Base-by-base conservation (phyloP, 2,888 invertebrate genomes). In the Acronicta psi region DNA sequence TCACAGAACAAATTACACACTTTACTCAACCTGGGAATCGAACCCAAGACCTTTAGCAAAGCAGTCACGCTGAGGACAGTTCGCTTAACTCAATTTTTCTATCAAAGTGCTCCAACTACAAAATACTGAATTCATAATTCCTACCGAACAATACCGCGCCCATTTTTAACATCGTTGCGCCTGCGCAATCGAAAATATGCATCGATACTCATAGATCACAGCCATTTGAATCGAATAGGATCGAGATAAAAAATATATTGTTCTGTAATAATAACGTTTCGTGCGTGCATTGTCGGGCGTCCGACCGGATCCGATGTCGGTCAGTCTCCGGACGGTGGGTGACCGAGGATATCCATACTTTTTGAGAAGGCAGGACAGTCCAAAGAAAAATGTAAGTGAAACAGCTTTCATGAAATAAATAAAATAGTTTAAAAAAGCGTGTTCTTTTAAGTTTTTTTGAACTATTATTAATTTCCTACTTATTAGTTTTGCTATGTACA, bases 301-400 rank as follows among this genome's bases (percentile, higher is more conserved):
- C 60, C 59, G 65, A 69, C 63, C 69, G 66, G 68, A 67, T 77
- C 69, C 69, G 66, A 75, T 75, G 64, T 75, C 67, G 77, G 66
- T 61, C 65, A 63, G 45, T 40, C 51, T 40, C 51, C 51, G 66
- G 51, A 51, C 69, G 54, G 75, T 79, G 75, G 79, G 77, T 79
- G 77, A 77, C 66, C 77, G 10, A 20, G 25, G 31, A 55, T 69
- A 60, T n/a, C 75, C 69, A 75, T 49, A 20, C 6, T 17, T 59
- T 54, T 0, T 25, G 18, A 8, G 13, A 42, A 47, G 5, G 17
- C 37, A 20, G 34, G 61, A 56, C 17, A 31, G 5, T 63, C 8
- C 31, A 20, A 11, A 1, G n/a, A 0, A 13, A 2, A 5, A n/a
- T n/a, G n/a, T 31, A 31, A 1, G n/a, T n/a, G 31, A n/a, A 6